phyloP scores from a whole-genome alignment of 2,888 invertebrate species.

The Mythimna lalbum region DNA sequence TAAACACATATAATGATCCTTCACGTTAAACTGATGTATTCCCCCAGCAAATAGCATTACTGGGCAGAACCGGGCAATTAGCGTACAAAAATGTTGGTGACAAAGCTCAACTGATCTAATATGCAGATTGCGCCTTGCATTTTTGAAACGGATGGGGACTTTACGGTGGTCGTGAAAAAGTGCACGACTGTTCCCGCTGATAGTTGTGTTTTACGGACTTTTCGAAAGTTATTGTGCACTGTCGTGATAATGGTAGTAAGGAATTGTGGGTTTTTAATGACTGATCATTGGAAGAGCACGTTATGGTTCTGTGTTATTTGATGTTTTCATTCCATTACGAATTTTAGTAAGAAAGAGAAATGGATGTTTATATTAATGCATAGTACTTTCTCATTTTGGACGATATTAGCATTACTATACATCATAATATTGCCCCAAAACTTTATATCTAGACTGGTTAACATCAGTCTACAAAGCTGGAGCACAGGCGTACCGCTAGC shows the following conservation, averaged over 20 bases:
- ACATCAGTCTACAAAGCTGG: too few relatives aligned
- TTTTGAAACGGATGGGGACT: constrained; percentile 67
- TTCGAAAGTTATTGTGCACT: background rate
- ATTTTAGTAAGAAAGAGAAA: background rate
- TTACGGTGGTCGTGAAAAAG: constrained; percentile 35
- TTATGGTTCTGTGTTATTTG: background rate
- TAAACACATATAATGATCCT: constrained; percentile 2
- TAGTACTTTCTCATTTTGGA: background rate
- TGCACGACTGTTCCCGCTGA: constrained; percentile 13
- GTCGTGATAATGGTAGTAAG: constrained; percentile 15
- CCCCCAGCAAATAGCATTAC: constrained; percentile 60
- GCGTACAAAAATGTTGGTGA: constrained; percentile 69
- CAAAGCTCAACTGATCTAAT: constrained; percentile 70
- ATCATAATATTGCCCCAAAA: too few relatives aligned
- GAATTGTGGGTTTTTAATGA: constrained; percentile 12
- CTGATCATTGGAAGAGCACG: background rate
- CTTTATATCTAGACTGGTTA: too few relatives aligned
- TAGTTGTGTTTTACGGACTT: constrained; percentile 7
- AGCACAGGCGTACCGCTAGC: too few relatives aligned
- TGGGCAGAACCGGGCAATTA: constrained; percentile 63
- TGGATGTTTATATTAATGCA: background rate
- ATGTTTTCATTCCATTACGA: background rate
- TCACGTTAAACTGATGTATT: constrained; percentile 45
- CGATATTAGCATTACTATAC: too few relatives aligned
- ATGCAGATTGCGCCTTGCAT: constrained; percentile 76